Evolutionary conservation across 2,113 vertebrate genomes (phyloP), one percentile per base, ranked within the genome.

Genomic region (Prunella fulvescens): DNA sequence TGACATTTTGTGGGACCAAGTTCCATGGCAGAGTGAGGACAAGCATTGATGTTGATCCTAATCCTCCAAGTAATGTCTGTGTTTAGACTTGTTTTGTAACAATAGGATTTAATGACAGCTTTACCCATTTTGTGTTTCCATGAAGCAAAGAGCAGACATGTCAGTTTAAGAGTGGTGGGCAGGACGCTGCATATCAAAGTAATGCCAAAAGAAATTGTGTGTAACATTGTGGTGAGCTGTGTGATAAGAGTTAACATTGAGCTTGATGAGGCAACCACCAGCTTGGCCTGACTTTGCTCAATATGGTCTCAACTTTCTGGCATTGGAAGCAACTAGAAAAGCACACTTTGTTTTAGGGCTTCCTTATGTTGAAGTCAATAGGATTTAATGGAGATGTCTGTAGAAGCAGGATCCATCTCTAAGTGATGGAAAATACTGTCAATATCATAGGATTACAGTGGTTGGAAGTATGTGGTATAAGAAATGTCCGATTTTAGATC

Each of bases 351-450:
- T 92, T 88, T 74, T 78, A 64, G 69, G n/a, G 44, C 76, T 58
- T 94, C 47, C 72, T 61, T 39, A 22, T 4, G 3, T 91, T 74
- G 64, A 91, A 88, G 54, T 40, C 39, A 54, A 3, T 71, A 28
- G 50, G 23, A 50, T 95, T 95, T 92, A 40, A 39, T 35, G 29
- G 50, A 84, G 88, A 91, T 95, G 93, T 95, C 44, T 94, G 93
- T 94, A 94, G 95, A 93, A 93, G 88, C 88, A 97, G 93, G 83
- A 74, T 95, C 93, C 64, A 53, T 74, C 64, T 73, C 45, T 76
- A 39, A 87, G 39, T 79, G 81, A 83, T 81, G 80, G 89, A 88
- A 87, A 92, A 81, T 44, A 90, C 42, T 81, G 74, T 81, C 62
- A 45, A 3, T 86, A 9, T 83, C 48, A 22, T 81, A 89, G 56